Evolutionary conservation across 2,113 vertebrate genomes (phyloP).

Genomic region (Perognathus longimembris): DNA sequence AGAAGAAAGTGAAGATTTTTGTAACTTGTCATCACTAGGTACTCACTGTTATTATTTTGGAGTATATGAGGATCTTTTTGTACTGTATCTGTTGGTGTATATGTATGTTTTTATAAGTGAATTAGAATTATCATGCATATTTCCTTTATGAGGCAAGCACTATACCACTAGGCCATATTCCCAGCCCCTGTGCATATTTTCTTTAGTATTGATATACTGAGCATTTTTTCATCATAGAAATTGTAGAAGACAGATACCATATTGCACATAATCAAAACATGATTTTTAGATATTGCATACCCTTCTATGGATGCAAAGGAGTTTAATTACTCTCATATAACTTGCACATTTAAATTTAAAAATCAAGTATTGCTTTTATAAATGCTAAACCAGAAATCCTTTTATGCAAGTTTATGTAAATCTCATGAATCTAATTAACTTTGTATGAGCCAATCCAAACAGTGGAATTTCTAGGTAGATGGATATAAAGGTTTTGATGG

Average conservation of each 20-base stretch:
- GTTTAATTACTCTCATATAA: constrained; percentile 45
- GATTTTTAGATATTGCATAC: neutral
- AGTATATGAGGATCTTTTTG: constrained; percentile 19
- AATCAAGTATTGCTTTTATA: constrained; percentile 39
- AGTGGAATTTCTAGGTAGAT: constrained; percentile 9
- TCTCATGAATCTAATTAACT: constrained; percentile 41
- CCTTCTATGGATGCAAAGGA: neutral
- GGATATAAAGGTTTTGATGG: neutral
- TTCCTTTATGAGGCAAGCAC: too few species aligned
- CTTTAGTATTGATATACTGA: constrained; percentile 34
- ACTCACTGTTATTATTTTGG: constrained; percentile 18
- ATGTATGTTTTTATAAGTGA: constrained; percentile 35
- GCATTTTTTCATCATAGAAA: constrained; percentile 46
- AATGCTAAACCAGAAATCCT: neutral
- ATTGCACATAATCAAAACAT: constrained; percentile 15
- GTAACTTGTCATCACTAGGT: neutral
- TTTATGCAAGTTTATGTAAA: constrained; percentile 18
- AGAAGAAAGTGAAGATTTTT: constrained; percentile 49
- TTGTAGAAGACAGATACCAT: neutral
- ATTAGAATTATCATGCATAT: constrained; percentile 44
- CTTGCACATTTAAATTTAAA: constrained; percentile 45
- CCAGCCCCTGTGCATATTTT: constrained; percentile 54
- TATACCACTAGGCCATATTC: too few species aligned
- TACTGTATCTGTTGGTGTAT: neutral
- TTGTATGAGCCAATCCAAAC: neutral